These are phyloP conservation scores for Frankliniella fusca DNA, from an alignment of 2,888 invertebrate genomes.

Conservation along the genomic window DNA sequence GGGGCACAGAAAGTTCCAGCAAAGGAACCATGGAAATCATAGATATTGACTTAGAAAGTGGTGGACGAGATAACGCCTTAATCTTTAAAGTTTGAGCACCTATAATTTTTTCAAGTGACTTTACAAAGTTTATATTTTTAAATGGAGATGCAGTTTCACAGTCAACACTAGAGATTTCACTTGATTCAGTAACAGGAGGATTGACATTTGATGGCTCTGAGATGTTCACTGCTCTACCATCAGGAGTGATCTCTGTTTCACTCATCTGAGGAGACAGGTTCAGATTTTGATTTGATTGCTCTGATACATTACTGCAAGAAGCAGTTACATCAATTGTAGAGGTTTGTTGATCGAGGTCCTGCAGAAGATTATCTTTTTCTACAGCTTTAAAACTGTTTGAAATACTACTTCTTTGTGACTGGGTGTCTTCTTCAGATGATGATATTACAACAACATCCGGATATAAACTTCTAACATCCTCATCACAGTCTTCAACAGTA, in stretches of 20 bases:
- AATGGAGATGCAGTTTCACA: not conserved
- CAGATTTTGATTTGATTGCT: not conserved
- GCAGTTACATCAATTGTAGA: not conserved
- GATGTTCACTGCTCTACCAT: not conserved
- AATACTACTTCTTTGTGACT: not conserved
- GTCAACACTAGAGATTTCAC: not conserved
- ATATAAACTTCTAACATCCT: not conserved
- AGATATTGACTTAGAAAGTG: not conserved
- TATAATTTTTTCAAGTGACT: not conserved
- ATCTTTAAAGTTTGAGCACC: not conserved
- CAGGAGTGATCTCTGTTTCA: not conserved
- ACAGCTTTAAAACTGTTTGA: not conserved
- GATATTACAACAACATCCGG: not conserved
- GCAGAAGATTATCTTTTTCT: not conserved
- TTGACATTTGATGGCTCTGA: not conserved
- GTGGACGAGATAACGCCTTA: not conserved
- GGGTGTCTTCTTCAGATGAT: not conserved
- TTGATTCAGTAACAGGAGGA: not conserved
- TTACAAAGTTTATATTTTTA: not conserved
- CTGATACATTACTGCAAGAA: not conserved
- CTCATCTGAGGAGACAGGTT: not conserved
- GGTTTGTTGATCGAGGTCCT: not conserved
- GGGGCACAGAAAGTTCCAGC: not conserved
- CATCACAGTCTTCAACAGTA: not conserved
- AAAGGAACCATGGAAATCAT: not conserved